Evolutionary conservation across 2,113 vertebrate species (phyloP), one percentile per base, ranked within the genome.

Genomic region (Fregata magnificens): DNA sequence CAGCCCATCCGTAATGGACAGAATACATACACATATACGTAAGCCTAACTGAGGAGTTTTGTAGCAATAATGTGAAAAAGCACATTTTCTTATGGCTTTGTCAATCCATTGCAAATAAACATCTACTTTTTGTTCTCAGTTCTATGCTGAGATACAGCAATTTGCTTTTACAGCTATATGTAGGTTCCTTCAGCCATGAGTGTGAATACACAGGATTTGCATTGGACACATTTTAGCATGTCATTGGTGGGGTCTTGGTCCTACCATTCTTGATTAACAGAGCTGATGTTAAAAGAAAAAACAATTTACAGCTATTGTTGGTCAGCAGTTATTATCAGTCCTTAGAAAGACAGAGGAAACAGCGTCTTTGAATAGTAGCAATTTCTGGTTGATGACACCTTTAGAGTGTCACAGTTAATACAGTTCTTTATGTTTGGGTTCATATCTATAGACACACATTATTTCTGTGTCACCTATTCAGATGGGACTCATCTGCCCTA

Each of bases 291-390:
- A 40, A 71, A 78, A 38, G 8, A 25, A 34, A 70, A 67, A 32
- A 10, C 4, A 53, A 6, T 18, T 42, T 83, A 1, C 7, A 47
- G 42, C 19, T 63, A 4, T 34, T 1, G 0, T 58, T 56, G 32
- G 13, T 59, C 52, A 87, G 34, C 7, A 52, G 12, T 61, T 76
- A 29, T 31, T 67, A 34, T 17, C 11, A 69, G 6, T 32, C 13
- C 20, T 70, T 66, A 73, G 62, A 74, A 71, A 74, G 24, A 17
- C 14, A 65, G 42, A 76, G 26, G 42, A 72, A 91, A 47, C 1
- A 11, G 3, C 0, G 0, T 14, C 8, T 86, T 45, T 38, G 17
- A 53, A 13, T 6, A 29, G 6, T 6, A 83, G 10, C 6, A 58
- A 5, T 24, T 88, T 49, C 45, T 84, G 18, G 5, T 18, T 59